phyloP scores from a whole-genome alignment of 2,113 vertebrate species.

The Amazona vittata region DNA sequence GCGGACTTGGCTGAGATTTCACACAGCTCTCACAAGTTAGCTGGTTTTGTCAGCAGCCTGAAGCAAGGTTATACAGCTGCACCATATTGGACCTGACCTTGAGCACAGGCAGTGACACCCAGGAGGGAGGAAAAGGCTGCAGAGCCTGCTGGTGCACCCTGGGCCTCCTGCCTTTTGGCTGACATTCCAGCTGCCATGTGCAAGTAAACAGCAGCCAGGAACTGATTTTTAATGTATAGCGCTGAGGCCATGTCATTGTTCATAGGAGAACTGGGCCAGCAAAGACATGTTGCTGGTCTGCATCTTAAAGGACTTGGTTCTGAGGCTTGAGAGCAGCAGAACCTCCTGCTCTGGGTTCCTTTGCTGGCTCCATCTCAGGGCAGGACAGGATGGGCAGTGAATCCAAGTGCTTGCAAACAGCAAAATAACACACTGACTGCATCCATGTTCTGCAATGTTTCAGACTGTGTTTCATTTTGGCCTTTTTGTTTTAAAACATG shows the following conservation, averaged over 20 bases:
- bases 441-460: rapidly evolving
- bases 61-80: neutral
- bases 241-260: rapidly evolving
- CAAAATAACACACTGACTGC: neutral
- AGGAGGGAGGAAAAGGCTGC: neutral
- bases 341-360: rapidly evolving
- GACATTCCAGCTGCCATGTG: neutral
- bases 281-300: neutral
- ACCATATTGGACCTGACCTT: neutral
- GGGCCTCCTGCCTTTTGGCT: neutral
- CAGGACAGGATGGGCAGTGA: neutral
- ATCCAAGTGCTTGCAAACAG: neutral
- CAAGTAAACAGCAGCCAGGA: neutral
- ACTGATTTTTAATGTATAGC: neutral
- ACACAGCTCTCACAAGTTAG: neutral
- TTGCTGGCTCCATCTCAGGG: neutral
- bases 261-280: neutral
- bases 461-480: neutral
- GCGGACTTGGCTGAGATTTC: neutral
- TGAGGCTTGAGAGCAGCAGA: neutral
- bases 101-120: too few species aligned
- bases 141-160: neutral
- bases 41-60: neutral
- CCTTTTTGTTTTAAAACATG: neutral
- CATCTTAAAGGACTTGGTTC: neutral